These are phyloP conservation scores for Mayetiola destructor DNA, from an alignment of 2,888 invertebrate genomes.

Conservation along the genomic window DNA sequence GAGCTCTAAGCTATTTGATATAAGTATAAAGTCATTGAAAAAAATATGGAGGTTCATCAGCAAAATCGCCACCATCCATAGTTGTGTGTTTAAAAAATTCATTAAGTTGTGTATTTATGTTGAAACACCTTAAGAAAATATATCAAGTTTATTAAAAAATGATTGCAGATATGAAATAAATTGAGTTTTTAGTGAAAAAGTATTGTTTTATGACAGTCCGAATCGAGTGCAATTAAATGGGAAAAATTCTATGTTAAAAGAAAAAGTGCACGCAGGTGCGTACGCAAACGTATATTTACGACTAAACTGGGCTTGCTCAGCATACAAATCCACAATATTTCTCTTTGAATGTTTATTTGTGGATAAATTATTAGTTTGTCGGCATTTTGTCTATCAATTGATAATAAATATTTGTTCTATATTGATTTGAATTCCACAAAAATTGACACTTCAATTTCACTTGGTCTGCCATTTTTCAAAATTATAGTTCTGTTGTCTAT, in stretches of 20 bases:
- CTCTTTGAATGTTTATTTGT: neutral
- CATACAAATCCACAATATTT: neutral
- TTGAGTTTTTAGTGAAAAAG: neutral
- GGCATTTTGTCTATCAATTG: neutral
- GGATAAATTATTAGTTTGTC: neutral
- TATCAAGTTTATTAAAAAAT: too few species aligned
- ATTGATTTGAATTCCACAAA: neutral
- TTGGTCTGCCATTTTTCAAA: neutral
- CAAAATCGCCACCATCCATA: conserved; percentile 6
- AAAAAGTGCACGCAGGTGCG: conserved; percentile 76
- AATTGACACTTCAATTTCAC: neutral
- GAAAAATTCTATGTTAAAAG: neutral
- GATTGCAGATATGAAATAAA: neutral
- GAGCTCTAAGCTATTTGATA: conserved; percentile 7
- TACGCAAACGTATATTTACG: conserved; percentile 86
- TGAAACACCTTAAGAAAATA: too few species aligned
- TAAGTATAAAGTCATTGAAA: conserved; percentile 6
- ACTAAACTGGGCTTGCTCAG: conserved; percentile 78
- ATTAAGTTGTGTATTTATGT: neutral
- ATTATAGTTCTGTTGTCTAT: too few species aligned
- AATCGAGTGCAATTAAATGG: conserved; percentile 11
- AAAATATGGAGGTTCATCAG: conserved; percentile 7
- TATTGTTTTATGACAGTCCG: conserved; percentile 3
- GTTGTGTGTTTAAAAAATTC: neutral
- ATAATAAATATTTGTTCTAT: too few species aligned